phyloP scores from a whole-genome alignment of 64 coral and sea anemone genomes.

The Trachythela sp. region DNA sequence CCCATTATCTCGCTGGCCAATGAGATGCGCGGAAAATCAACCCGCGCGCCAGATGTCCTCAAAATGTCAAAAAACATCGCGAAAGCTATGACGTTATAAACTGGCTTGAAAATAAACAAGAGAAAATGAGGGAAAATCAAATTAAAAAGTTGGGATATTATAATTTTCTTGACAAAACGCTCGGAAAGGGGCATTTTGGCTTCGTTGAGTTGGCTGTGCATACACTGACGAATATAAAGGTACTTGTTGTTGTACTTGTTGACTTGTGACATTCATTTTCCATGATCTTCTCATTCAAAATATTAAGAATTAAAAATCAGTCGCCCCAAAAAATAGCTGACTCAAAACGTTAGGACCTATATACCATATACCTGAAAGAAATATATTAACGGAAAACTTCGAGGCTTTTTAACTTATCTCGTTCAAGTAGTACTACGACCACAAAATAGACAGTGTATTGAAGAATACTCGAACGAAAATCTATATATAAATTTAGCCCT shows the following conservation, averaged over 20 bases:
- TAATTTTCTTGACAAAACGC: neutral
- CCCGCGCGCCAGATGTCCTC: neutral
- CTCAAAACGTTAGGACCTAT: too few species aligned
- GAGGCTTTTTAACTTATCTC: too few species aligned
- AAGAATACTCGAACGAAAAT: too few species aligned
- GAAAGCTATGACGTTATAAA: neutral
- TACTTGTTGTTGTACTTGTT: neutral
- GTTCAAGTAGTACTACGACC: too few species aligned
- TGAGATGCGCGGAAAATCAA: neutral
- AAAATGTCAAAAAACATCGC: neutral
- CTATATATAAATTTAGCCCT: too few species aligned
- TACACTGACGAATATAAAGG: neutral
- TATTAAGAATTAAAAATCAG: too few species aligned
- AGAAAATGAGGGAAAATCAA: neutral
- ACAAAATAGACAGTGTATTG: too few species aligned
- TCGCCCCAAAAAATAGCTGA: too few species aligned
- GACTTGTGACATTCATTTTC: too few species aligned
- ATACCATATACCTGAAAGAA: too few species aligned
- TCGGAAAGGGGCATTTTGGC: conserved; percentile 2
- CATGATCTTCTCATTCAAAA: too few species aligned
- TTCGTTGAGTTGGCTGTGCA: neutral
- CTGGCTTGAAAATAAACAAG: neutral
- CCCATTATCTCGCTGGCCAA: neutral
- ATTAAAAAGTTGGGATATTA: conserved; percentile 11
- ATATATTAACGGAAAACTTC: too few species aligned